Evolutionary conservation across 2,888 invertebrate species (phyloP).

Genomic region (Scaptomyza polygonia): DNA sequence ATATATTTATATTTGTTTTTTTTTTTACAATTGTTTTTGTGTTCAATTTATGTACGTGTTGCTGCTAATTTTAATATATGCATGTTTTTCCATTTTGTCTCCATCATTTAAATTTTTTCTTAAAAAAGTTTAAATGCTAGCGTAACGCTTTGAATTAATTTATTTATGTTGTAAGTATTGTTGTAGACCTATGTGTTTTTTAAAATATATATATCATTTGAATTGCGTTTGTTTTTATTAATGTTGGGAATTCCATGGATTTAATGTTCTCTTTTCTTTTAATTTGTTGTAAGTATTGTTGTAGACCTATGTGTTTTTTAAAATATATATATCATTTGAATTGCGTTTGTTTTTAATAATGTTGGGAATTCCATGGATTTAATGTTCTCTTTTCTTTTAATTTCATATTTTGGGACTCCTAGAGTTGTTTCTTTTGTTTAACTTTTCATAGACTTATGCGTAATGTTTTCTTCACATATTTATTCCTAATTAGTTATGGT

Average conservation of each 20-base stretch:
- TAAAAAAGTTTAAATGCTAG: slow-evolving; percentile 76
- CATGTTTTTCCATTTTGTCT: slow-evolving; percentile 46
- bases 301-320: slow-evolving; percentile 47
- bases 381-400: slow-evolving; percentile 59
- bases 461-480: slow-evolving; percentile 72
- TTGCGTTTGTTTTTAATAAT: slow-evolving; percentile 62
- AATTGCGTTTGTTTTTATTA: too few relatives aligned
- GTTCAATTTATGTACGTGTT: slow-evolving; percentile 46
- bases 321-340: slow-evolving; percentile 46
- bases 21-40: slow-evolving; percentile 43
- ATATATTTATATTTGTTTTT: slow-evolving; percentile 17
- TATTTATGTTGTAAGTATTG: slow-evolving; percentile 65
- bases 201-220: too few relatives aligned
- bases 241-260: too few relatives aligned
- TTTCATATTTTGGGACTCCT: slow-evolving; percentile 71
- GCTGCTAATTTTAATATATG: slow-evolving; percentile 50
- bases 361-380: slow-evolving; percentile 67
- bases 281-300: slow-evolving; percentile 57
- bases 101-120: slow-evolving; percentile 75
- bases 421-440: slow-evolving; percentile 52
- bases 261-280: too few relatives aligned
- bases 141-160: slow-evolving; percentile 73
- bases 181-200: too few relatives aligned
- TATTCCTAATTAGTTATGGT: slow-evolving; percentile 68
- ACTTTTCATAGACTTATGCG: slow-evolving; percentile 72